These are phyloP conservation scores for Sycophila texana DNA, from an alignment of 2,888 invertebrate species.

Conservation along the genomic window DNA sequence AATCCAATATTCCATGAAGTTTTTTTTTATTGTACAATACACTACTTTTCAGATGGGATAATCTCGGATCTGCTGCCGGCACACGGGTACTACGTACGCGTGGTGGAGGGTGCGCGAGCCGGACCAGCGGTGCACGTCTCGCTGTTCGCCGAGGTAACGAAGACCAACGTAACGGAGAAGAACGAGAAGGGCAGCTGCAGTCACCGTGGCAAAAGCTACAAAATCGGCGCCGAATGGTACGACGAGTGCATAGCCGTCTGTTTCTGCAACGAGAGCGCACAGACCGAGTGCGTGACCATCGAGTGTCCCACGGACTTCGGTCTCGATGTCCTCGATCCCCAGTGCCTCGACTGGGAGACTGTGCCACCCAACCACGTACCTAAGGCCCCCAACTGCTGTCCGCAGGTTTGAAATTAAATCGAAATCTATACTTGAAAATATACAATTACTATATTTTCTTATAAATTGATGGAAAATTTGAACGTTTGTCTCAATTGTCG, in stretches of 20 bases:
- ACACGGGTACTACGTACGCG: slow-evolving; percentile 73
- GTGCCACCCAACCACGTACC: slow-evolving; percentile 84
- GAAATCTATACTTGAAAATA: background rate
- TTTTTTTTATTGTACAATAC: too few species aligned
- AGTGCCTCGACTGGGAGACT: slow-evolving; percentile 91
- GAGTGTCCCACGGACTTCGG: slow-evolving; percentile 91
- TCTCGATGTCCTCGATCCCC: slow-evolving; percentile 88
- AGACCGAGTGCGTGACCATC: slow-evolving; percentile 85
- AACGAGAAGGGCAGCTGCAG: slow-evolving; percentile 65
- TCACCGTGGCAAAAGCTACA: slow-evolving; percentile 75
- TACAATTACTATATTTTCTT: background rate
- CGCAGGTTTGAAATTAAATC: slow-evolving; percentile 70
- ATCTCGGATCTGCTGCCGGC: slow-evolving; percentile 72
- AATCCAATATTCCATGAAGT: too few species aligned
- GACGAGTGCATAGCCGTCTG: slow-evolving; percentile 89
- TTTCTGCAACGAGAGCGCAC: slow-evolving; percentile 82
- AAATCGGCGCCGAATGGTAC: slow-evolving; percentile 78
- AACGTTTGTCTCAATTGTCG: background rate
- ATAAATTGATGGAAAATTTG: background rate
- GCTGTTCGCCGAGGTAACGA: slow-evolving; percentile 70
- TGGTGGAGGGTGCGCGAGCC: slow-evolving; percentile 66
- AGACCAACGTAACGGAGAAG: slow-evolving; percentile 69
- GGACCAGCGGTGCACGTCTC: slow-evolving; percentile 69
- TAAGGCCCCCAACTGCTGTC: slow-evolving; percentile 88
- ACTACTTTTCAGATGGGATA: slow-evolving; percentile 65